Evolutionary conservation across 1,140 invertebrate species (phyloP).

Genomic region (Pachypeltis micranthus): DNA sequence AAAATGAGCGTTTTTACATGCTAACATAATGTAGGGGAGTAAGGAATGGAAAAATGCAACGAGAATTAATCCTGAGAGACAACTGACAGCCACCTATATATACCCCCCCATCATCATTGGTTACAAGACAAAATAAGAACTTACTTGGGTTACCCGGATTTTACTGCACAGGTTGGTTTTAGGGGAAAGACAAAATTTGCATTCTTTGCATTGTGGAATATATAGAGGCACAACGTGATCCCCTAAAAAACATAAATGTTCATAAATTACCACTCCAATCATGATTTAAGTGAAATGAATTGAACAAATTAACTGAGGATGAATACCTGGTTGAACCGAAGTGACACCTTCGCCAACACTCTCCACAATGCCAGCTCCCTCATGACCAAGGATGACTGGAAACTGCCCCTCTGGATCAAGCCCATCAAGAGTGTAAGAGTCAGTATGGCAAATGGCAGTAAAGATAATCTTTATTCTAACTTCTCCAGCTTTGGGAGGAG

Average conservation of each 20-base stretch:
- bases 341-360: constrained; percentile 90
- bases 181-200: constrained; percentile 89
- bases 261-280: not conserved
- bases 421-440: constrained; percentile 86
- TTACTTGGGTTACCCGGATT: constrained; percentile 66
- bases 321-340: constrained; percentile 60
- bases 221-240: constrained; percentile 96
- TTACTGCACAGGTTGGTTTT: constrained; percentile 97
- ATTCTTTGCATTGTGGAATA: constrained; percentile 90
- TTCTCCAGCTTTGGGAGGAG: constrained; percentile 81
- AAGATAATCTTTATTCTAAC: constrained; percentile 61
- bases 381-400: constrained; percentile 85
- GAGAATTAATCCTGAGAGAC: no score
- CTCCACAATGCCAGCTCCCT: constrained; percentile 91
- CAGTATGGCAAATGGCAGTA: constrained; percentile 95
- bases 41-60: no score
- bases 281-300: not conserved
- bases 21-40: no score
- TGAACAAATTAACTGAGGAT: not conserved
- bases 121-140: not conserved
- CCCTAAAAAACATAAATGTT: constrained; percentile 40
- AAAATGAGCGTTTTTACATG: no score
- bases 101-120: no score
- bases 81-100: no score
- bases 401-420: constrained; percentile 89